Evolutionary conservation across 2,113 vertebrate genomes (phyloP).

Genomic region (Triplophysa tibetana): DNA sequence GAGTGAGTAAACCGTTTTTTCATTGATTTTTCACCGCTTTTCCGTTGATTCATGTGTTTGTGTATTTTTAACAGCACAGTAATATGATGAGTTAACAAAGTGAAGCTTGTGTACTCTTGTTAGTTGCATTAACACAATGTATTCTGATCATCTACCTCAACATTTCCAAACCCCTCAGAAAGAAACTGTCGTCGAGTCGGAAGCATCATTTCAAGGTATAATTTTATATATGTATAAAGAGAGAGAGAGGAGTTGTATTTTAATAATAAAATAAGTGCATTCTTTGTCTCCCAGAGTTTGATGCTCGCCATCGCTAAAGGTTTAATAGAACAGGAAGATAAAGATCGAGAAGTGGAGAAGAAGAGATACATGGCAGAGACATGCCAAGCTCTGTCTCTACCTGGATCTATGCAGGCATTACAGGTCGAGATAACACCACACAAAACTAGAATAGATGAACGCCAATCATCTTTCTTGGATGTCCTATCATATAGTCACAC

Average conservation of each 20-base stretch:
- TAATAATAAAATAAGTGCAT: neutral
- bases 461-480: too few species aligned
- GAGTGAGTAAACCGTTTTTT: conserved; percentile 65
- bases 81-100: too few species aligned
- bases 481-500: neutral
- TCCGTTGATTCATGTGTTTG: too few species aligned
- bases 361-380: conserved; percentile 81
- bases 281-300: conserved; percentile 79
- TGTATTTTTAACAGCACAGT: neutral
- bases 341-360: conserved; percentile 79
- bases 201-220: conserved; percentile 91
- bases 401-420: conserved; percentile 81
- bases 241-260: too few species aligned
- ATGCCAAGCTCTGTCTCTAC: conserved; percentile 80
- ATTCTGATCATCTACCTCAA: neutral
- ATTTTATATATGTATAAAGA: neutral
- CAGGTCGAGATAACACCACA: conserved; percentile 73
- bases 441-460: neutral
- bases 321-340: conserved; percentile 83
- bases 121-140: neutral
- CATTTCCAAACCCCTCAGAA: conserved; percentile 60
- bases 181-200: conserved; percentile 91
- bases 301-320: conserved; percentile 91
- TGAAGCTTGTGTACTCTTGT: neutral
- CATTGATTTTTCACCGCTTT: neutral